phyloP scores from a whole-genome alignment of 2,888 invertebrate genomes.

The Apodemia duryi region DNA sequence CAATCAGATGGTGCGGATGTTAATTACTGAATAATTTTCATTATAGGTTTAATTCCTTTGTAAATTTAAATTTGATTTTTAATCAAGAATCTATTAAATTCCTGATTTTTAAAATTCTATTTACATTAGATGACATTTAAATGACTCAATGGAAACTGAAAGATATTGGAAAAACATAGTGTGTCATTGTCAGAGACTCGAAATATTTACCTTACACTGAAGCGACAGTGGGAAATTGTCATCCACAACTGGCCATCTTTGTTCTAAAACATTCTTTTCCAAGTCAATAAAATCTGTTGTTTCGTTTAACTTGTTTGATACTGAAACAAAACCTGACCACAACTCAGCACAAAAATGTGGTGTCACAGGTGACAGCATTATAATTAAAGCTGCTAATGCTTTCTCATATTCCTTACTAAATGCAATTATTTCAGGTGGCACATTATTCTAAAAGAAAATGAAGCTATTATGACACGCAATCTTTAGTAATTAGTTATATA shows the following conservation, averaged over 20 bases:
- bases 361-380: conserved; percentile 92
- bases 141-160: too few species aligned
- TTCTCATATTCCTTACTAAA: conserved; percentile 87
- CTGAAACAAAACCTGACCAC: conserved; percentile 88
- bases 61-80: too few species aligned
- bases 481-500: too few species aligned
- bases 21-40: too few species aligned
- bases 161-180: background rate
- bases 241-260: conserved; percentile 89
- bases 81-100: background rate
- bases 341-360: conserved; percentile 95
- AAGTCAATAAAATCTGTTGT: conserved; percentile 78
- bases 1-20: too few species aligned
- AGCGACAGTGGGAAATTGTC: conserved; percentile 82
- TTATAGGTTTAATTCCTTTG: too few species aligned
- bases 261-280: conserved; percentile 85
- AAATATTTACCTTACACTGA: conserved; percentile 78
- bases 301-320: conserved; percentile 77
- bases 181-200: background rate
- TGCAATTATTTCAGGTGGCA: conserved; percentile 80
- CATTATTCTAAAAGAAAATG: conserved; percentile 69
- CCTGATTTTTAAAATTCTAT: background rate
- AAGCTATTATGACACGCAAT: background rate
- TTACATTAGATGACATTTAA: too few species aligned
- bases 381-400: conserved; percentile 87